Conservation (phyloP, 2,113 vertebrate genomes). For the Phrynocephalus versicolor region DNA sequence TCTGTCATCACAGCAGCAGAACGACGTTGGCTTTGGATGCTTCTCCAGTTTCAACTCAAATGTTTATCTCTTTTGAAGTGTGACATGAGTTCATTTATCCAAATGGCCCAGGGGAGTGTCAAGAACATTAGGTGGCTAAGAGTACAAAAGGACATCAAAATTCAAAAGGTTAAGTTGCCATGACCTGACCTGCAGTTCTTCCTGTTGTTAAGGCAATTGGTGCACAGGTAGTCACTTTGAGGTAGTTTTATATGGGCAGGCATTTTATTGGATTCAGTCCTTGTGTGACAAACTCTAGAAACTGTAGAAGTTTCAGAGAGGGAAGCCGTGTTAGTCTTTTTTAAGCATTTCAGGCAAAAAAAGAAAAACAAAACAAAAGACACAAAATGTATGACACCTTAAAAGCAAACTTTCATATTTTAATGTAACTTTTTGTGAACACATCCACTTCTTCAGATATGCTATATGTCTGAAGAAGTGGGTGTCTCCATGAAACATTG, state of each 20-base stretch:
- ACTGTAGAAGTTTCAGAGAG: too few relatives aligned
- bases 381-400: too few relatives aligned
- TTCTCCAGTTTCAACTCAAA: conserved; percentile 25
- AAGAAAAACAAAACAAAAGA: background rate
- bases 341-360: background rate
- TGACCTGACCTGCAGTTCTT: background rate
- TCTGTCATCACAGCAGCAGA: background rate
- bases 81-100: background rate
- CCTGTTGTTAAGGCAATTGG: background rate
- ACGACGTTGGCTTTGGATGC: conserved; percentile 7
- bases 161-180: conserved; percentile 3
- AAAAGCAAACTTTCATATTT: too few relatives aligned
- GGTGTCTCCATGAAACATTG: too few relatives aligned
- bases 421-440: too few relatives aligned
- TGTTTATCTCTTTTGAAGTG: background rate
- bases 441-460: too few relatives aligned
- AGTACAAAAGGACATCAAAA: background rate
- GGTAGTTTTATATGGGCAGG: too few relatives aligned
- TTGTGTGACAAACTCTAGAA: background rate
- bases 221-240: background rate
- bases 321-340: too few relatives aligned
- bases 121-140: background rate
- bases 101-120: background rate
- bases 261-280: background rate
- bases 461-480: too few relatives aligned